Base-by-base conservation (phyloP, 2,113 vertebrate species). In the Rhineura floridana region DNA sequence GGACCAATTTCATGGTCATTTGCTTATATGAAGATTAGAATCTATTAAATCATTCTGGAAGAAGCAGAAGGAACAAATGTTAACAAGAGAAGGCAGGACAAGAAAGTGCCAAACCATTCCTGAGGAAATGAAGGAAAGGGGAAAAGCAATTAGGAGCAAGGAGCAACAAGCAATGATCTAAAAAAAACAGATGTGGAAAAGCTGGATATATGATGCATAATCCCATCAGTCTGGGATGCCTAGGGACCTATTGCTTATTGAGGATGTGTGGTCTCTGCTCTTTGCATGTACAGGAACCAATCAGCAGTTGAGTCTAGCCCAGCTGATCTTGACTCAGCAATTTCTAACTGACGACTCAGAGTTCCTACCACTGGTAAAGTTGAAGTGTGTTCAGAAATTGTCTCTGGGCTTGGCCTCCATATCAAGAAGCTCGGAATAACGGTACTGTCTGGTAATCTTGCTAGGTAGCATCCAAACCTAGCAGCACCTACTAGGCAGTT, bases 1-100 rank as follows among this genome's bases (percentile, higher is more conserved):
- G 85, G 72, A 87, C 63, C 65, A 87, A 81, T 81, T 87, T 87
- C 65, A 81, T 70, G 77, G 78, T 81, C 65, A 70, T n/a, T 87
- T 87, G 63, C 63, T 87, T 70, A 23, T 30, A 85, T 46, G 30
- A 46, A 85, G 70, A 39, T 85, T 23, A 85, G 72, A 13, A 46
- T 48, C 65, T 44, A 55, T 77, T 81, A 33, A 70, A 50, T 87
- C 63, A 87, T 87, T 30, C 48, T 55, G 36, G 9, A 39, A 80
- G 63, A 52, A 70, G 52, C 13, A 69, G 85, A 80, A 33, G 84
- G 72, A 63, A 46, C 72, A 85, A 85, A 85, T 76, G 73, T 80
- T 80, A 87, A 87, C 48, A 87, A 80, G 63, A 62, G 36, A 69
- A 42, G 15, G 63, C 8, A 80, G 25, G 39, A 55, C 23, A 73